Conservation (phyloP, 1,140 invertebrate species). For the Aphaenogaster floridana region DNA sequence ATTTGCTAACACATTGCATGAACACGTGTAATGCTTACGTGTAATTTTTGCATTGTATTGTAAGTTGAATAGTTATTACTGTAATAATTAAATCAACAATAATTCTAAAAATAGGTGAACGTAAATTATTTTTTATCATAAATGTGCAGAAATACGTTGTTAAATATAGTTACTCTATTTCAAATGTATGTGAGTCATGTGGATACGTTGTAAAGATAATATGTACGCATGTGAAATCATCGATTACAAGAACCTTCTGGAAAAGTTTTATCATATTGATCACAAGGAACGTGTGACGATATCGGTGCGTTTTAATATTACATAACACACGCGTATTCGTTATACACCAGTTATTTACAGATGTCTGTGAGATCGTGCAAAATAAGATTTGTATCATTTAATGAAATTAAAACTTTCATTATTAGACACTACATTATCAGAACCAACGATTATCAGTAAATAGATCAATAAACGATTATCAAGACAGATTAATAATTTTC, state of each 20-base stretch:
- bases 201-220: constrained; percentile 4
- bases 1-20: not conserved
- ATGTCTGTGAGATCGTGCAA: not conserved
- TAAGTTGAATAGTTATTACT: not conserved
- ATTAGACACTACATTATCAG: not conserved
- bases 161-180: constrained; percentile 13
- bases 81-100: no score
- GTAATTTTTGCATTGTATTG: not conserved
- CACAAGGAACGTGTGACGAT: not conserved
- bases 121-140: not conserved
- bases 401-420: not conserved
- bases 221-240: constrained; percentile 29
- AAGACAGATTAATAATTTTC: constrained; percentile 1
- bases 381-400: not conserved
- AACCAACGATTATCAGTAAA: not conserved
- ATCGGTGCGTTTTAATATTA: constrained; percentile 1
- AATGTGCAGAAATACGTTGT: no score
- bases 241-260: not conserved
- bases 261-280: constrained; percentile 31
- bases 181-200: not conserved
- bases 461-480: not conserved
- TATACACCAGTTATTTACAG: not conserved
- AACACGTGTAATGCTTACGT: not conserved
- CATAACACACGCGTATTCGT: constrained; percentile 9
- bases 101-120: not conserved